phyloP scores from a whole-genome alignment of 2,113 vertebrate genomes.

The Oenanthe melanoleuca region DNA sequence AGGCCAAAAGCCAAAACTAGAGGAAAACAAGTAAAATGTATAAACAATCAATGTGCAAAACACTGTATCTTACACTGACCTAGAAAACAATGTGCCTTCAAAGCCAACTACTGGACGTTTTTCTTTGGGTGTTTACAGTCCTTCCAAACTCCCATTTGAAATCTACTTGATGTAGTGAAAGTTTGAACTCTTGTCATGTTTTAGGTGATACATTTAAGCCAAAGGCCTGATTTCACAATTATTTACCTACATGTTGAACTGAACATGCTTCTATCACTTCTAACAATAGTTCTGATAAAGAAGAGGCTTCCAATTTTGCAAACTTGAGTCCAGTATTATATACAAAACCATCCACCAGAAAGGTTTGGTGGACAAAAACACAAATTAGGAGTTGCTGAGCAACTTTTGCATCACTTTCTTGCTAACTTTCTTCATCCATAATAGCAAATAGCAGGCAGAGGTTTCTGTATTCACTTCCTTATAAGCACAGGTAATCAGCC shows the following conservation, averaged over 20 bases:
- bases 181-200: neutral
- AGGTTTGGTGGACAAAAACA: neutral
- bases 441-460: neutral
- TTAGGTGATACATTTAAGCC: neutral
- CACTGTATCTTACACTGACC: neutral
- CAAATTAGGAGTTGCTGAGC: neutral
- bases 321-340: neutral
- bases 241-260: neutral
- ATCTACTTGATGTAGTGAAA: neutral
- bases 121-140: neutral
- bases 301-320: neutral
- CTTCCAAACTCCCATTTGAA: neutral
- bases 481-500: neutral
- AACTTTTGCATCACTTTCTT: neutral
- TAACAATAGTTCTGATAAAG: neutral
- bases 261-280: neutral
- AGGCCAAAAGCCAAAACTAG: constrained; percentile 94
- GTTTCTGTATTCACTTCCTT: neutral
- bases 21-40: neutral
- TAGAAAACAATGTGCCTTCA: neutral
- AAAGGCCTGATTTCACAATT: neutral
- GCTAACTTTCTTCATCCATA: neutral
- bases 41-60: neutral
- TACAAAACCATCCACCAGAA: neutral
- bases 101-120: neutral